A percentile compares a stretch with the other conserved stretches of the same genome.
phyloP scores from a whole-genome alignment of 2,797 vertebrate species.

The Oreochromis mossambicus region DNA sequence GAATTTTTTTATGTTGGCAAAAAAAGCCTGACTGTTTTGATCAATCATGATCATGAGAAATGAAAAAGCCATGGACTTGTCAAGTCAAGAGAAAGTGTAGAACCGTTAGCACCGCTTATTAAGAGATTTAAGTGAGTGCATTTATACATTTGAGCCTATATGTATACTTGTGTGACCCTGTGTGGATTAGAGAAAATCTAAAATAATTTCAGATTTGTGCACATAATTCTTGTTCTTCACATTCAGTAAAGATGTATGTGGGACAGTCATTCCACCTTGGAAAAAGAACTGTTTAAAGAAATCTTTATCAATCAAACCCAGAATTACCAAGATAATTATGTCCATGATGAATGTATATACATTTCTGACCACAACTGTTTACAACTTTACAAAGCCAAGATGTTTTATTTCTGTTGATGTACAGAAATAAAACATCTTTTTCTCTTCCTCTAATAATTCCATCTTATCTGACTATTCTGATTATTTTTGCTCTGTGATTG shows the following conservation, averaged over 20 bases:
- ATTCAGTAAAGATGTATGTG: not conserved
- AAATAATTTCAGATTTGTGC: not conserved
- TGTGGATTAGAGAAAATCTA: not conserved
- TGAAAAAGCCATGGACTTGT: not conserved
- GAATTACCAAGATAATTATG: not conserved
- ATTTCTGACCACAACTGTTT: not conserved
- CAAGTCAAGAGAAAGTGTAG: not conserved
- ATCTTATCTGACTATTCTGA: not conserved
- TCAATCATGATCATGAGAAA: not conserved
- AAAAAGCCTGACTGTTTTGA: not conserved
- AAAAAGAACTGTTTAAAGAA: not conserved
- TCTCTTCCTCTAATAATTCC: not conserved
- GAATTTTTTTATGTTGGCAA: not conserved
- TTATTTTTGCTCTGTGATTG: not conserved
- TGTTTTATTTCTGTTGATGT: not conserved
- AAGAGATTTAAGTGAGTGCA: not conserved
- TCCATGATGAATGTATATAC: not conserved
- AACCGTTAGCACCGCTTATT: rapidly evolving
- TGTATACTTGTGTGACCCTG: not conserved
- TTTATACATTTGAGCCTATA: not conserved
- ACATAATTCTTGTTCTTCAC: not conserved
- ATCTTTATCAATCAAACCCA: not conserved
- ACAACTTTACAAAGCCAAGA: not conserved
- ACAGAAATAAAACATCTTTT: not conserved
- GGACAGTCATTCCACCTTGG: not conserved